Conservation (phyloP, 2,797 vertebrate species). For the Protonibea diacanthus region DNA sequence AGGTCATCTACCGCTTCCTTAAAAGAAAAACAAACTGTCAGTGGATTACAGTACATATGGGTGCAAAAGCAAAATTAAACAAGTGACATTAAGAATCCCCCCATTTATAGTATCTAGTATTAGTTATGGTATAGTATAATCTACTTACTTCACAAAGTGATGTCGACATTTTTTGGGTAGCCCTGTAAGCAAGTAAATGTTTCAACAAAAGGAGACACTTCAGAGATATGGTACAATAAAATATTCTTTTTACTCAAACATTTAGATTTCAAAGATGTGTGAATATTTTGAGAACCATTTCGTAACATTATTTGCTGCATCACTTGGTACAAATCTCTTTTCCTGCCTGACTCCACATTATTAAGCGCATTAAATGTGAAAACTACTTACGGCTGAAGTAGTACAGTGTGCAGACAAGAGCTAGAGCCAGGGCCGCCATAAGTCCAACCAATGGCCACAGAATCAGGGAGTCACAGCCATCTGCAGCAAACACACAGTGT, state of each 20-base stretch:
- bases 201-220: slow-evolving; percentile 11
- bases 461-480: slow-evolving; percentile 61
- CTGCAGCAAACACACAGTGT: slow-evolving; percentile 34
- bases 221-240: not conserved
- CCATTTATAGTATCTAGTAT: not conserved
- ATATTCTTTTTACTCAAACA: not conserved
- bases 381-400: slow-evolving; percentile 85
- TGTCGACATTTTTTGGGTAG: slow-evolving; percentile 86
- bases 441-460: slow-evolving; percentile 75
- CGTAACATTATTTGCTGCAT: not conserved
- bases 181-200: slow-evolving; percentile 59
- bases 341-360: not conserved
- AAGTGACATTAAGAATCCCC: too few species aligned
- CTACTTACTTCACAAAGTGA: slow-evolving; percentile 79
- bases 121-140: not conserved
- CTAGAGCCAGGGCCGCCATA: slow-evolving; percentile 52
- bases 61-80: not conserved
- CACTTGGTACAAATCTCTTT: not conserved
- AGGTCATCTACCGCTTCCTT: slow-evolving; percentile 49
- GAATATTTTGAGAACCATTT: not conserved
- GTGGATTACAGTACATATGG: not conserved
- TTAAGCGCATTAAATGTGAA: not conserved
- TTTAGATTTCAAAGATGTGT: not conserved
- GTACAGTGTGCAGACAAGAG: slow-evolving; percentile 70
- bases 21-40: slow-evolving; percentile 1